Evolutionary conservation across 2,888 invertebrate species (phyloP).

Genomic region (Iphiclides podalirius): DNA sequence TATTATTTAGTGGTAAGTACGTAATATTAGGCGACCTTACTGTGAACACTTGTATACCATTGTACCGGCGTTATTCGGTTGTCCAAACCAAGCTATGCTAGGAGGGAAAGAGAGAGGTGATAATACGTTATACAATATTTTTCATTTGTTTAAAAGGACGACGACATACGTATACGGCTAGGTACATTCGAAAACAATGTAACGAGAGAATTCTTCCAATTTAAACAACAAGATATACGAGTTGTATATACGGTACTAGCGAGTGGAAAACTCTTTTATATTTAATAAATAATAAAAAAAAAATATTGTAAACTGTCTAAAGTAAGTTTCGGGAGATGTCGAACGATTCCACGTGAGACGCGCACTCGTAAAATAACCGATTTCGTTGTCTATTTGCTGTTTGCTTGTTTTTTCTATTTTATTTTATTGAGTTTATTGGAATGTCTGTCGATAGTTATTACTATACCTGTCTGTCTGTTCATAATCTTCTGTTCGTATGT

Average conservation of each 20-base stretch:
- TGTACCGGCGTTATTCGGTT: slow-evolving; percentile 68
- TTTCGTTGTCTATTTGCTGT: not conserved
- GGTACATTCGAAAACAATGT: slow-evolving; percentile 61
- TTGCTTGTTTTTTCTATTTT: slow-evolving; percentile 7
- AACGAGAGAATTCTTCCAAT: slow-evolving; percentile 69
- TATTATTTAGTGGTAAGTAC: slow-evolving; percentile 77
- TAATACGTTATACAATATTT: slow-evolving; percentile 68
- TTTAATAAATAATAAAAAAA: slow-evolving; percentile 49
- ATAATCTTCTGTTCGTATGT: not conserved
- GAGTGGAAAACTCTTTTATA: slow-evolving; percentile 75
- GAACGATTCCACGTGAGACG: slow-evolving; percentile 28
- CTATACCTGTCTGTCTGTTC: not conserved
- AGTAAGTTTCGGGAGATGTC: slow-evolving; percentile 68
- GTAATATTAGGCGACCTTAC: slow-evolving; percentile 67
- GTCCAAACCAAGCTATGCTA: slow-evolving; percentile 56
- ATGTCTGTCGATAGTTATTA: not conserved
- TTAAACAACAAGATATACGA: slow-evolving; percentile 75
- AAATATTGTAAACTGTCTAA: slow-evolving; percentile 73
- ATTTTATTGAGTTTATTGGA: slow-evolving; percentile 7
- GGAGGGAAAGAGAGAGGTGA: slow-evolving; percentile 58
- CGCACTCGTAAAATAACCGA: slow-evolving; percentile 25
- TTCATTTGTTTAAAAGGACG: slow-evolving; percentile 67
- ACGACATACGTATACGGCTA: slow-evolving; percentile 89
- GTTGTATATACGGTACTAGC: slow-evolving; percentile 72
- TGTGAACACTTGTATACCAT: slow-evolving; percentile 78